Conservation (phyloP, 2,113 vertebrate species). For the Thomomys bottae region DNA sequence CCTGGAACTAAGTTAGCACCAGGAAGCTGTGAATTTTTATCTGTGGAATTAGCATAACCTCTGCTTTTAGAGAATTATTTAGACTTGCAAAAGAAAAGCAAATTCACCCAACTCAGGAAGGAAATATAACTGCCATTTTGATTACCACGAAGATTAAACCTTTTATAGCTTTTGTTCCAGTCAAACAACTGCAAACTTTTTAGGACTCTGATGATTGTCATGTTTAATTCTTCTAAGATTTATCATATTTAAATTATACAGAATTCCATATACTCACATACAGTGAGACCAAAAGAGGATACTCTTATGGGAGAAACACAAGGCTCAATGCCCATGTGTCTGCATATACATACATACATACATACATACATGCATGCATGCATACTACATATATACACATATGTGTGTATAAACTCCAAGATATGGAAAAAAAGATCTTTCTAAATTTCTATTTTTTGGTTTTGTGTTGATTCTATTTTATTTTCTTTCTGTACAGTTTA, state of each 20-base stretch:
- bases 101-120: neutral
- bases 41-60: neutral
- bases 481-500: too few relatives aligned
- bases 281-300: too few relatives aligned
- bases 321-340: too few relatives aligned
- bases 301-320: too few relatives aligned
- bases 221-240: constrained; percentile 36
- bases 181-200: constrained; percentile 16
- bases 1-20: neutral
- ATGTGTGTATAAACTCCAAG: too few relatives aligned
- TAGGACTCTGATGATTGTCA: neutral
- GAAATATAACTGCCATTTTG: neutral
- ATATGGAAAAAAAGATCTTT: too few relatives aligned
- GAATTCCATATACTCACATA: too few relatives aligned
- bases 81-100: neutral
- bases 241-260: constrained; percentile 46
- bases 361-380: too few relatives aligned
- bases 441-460: too few relatives aligned
- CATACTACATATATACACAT: too few relatives aligned
- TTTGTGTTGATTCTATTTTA: too few relatives aligned
- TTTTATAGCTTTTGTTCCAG: neutral
- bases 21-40: neutral
- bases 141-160: constrained; percentile 34
- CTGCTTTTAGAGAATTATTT: neutral
- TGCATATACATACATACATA: too few relatives aligned